These are phyloP conservation scores for Macrostomum cliftonense DNA, from an alignment of 2,888 invertebrate species.

Conservation along the genomic window DNA sequence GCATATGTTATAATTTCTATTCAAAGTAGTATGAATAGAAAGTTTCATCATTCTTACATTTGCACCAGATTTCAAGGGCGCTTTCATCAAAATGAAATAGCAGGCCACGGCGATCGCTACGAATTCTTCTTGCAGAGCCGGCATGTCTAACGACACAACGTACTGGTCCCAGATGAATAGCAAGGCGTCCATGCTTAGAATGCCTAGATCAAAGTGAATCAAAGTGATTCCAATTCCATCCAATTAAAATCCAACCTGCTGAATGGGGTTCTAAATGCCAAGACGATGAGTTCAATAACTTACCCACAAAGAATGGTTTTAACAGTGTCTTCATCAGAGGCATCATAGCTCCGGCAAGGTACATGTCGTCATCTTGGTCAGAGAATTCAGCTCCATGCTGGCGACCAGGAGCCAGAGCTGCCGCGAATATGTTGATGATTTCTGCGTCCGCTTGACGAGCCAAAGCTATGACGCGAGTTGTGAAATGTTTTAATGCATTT, in stretches of 20 bases:
- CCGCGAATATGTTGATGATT: constrained; percentile 5
- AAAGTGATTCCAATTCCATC: too few species aligned
- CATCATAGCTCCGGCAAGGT: too few species aligned
- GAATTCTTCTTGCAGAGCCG: constrained; percentile 29
- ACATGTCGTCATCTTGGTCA: background rate
- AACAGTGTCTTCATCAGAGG: too few species aligned
- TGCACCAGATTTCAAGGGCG: background rate
- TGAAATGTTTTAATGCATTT: constrained; percentile 5
- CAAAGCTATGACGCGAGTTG: constrained; percentile 4
- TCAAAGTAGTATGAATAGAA: background rate
- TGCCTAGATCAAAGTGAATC: too few species aligned
- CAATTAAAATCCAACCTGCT: too few species aligned
- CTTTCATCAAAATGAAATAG: constrained; percentile 19
- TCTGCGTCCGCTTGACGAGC: constrained; percentile 6
- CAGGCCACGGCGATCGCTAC: constrained; percentile 26
- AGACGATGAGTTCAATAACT: too few species aligned
- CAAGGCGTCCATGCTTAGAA: constrained; percentile 24
- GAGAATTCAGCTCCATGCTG: background rate
- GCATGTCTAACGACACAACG: constrained; percentile 28
- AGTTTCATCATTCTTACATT: background rate
- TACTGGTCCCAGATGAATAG: constrained; percentile 37
- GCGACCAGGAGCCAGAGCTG: constrained; percentile 5
- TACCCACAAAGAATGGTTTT: too few species aligned
- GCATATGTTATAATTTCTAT: too few species aligned
- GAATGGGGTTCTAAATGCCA: too few species aligned